Percentiles rank a stretch among this genome's conserved stretches.
Evolutionary conservation across 1,140 invertebrate species (phyloP).

Genomic region (Drosophila littoralis): DNA sequence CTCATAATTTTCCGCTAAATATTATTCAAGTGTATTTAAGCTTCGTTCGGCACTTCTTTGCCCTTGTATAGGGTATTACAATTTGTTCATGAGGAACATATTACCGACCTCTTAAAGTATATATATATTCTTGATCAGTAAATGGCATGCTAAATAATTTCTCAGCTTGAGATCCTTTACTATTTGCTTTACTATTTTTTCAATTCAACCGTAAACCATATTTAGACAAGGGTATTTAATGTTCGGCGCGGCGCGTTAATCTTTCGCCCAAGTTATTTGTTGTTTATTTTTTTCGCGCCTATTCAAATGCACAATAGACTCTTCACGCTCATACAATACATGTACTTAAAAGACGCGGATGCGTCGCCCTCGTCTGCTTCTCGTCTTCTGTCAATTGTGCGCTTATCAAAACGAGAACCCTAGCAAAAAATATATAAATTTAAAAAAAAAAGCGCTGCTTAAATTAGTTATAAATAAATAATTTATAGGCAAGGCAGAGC

Average conservation of each 20-base stretch:
- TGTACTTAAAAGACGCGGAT: slow-evolving; percentile 17
- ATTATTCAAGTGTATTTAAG: neutral
- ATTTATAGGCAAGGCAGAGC: neutral
- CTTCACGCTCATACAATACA: slow-evolving; percentile 11
- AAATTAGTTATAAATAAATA: slow-evolving; percentile 34
- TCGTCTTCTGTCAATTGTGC: slow-evolving; percentile 27
- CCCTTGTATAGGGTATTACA: no score
- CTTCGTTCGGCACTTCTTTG: neutral
- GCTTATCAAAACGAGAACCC: slow-evolving; percentile 24
- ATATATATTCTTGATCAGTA: no score
- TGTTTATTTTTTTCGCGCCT: slow-evolving; percentile 23
- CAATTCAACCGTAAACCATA: no score
- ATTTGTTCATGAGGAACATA: no score
- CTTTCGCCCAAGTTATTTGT: neutral
- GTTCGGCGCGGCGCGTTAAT: neutral
- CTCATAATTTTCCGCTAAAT: neutral
- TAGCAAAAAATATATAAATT: neutral
- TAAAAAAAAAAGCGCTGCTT: slow-evolving; percentile 15
- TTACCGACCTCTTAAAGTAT: no score
- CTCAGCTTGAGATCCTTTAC: no score
- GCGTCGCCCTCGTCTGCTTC: slow-evolving; percentile 6
- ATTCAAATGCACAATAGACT: slow-evolving; percentile 45
- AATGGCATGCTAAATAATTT: no score
- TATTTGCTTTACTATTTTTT: no score
- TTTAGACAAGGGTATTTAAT: neutral